Base-by-base conservation (phyloP, 53 echinoderm and acorn worm species). In the Antedon mediterranea region DNA sequence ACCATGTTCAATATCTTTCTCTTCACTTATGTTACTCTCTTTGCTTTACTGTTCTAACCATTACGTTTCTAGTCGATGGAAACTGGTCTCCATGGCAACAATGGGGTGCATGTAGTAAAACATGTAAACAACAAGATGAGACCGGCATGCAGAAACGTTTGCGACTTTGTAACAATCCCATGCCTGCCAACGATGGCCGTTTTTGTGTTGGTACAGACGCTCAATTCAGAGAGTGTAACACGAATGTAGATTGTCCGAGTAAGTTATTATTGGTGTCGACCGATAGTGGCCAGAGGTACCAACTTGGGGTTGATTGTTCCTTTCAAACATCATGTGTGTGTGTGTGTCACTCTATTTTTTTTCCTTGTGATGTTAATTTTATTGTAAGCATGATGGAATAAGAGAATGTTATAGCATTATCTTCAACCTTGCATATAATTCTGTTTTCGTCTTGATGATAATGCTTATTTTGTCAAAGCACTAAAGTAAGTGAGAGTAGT, bases 31-130 rank as follows among this genome's bases (percentile, higher is more conserved):
- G 34, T 76, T 28, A 20, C 34, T 32, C 76, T 30, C 3, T 80
- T n/a, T 29, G 31, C 76, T 34, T n/a, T 27, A 72, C 28, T 31
- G 34, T 74, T 75, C 37, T 79, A 71, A 78, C 29, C 73, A 73
- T 33, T 78, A 42, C 83, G 77, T 74, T 76, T 76, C 28, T 75
- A 98, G 92, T 90, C 43, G 84, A 98, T 73, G 98, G 98, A 34
- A 79, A 85, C 76, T 98, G 90, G 88, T 90, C 90, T 0, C 31
- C 57, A 2, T 98, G 92, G 92, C 78, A 76, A 18, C 73, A 84
- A 32, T 98, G 98, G 98, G 86, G 79, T 29, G 77, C 79, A 27
- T 98, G 98, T 83, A 88, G 87, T 72, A 87, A 86, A 78, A 88
- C 90, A 11, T 94, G 94, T 71, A 57, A 23, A 57, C 57, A 57